Base-by-base conservation (phyloP, 2,113 vertebrate genomes). In the Neopipo cinnamomea region DNA sequence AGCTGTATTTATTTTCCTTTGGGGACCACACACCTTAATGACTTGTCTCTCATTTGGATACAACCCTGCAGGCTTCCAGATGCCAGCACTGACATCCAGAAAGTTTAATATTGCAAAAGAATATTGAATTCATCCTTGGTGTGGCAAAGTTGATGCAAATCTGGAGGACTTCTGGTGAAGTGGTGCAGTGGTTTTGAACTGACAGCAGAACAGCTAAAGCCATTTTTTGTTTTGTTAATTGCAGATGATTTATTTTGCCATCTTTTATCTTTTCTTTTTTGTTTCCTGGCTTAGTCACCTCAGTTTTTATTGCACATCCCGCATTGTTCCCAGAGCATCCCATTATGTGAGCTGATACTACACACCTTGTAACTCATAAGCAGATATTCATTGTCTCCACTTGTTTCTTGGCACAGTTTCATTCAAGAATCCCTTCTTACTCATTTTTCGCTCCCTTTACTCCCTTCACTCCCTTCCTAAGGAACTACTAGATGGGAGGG, bases 321-420 rank as follows among this genome's bases (percentile, higher is more conserved):
- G 4, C 42, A 58, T 77, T 96, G 96, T 93, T 93, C 75, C 77
- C 72, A 47, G 59, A 91, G 33, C 30, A 77, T 63, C 95, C 75
- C 81, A 76, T 89, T 85, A 15, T 56, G 42, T 50, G 35, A 80
- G 35, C 37, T 93, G 90, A 39, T 66, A 49, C 49, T 80, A 71
- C 78, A 90, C 55, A 28, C 90, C 85, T 94, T 63, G 67, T 71
- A 95, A 91, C 31, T 88, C 95, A 50, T 65, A 77, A 83, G 56
- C 50, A 92, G 86, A 49, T 81, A 73, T n/a, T 89, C 25, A 9
- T 53, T 89, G 91, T 71, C 61, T 92, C 74, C 74, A 85, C 77
- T 91, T 84, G 70, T 84, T 91, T 84, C 68, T 84, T 93, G 80
- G 89, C 59, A 86, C 27, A 24, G 8, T 67, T 47, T 53, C 72